Percentiles rank a stretch among this genome's conserved stretches.
Conservation (phyloP, 2,113 vertebrate genomes). For the Coptodon rendalli region DNA sequence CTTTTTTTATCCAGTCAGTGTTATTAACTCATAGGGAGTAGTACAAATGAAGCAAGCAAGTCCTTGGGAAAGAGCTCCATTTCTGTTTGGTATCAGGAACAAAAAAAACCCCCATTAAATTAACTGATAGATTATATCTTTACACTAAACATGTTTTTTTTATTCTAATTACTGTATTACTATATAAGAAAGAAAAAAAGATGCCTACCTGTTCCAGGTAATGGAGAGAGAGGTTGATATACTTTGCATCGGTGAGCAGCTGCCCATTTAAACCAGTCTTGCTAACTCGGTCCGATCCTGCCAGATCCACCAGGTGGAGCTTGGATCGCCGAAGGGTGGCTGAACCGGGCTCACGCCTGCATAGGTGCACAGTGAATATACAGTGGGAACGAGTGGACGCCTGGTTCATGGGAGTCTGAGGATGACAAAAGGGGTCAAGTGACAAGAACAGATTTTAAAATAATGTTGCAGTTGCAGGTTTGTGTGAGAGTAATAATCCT, state of each 20-base stretch:
- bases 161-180: neutral
- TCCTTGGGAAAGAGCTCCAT: neutral
- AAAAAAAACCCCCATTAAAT: neutral
- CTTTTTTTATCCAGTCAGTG: neutral
- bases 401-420: slow-evolving; percentile 94
- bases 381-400: slow-evolving; percentile 96
- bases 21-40: neutral
- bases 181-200: neutral
- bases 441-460: neutral
- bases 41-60: neutral
- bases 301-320: slow-evolving; percentile 92
- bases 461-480: neutral
- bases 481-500: neutral
- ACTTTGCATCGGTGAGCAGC: slow-evolving; percentile 92
- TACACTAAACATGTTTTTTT: neutral
- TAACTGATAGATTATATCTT: neutral
- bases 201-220: slow-evolving; percentile 88
- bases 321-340: slow-evolving; percentile 82
- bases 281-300: slow-evolving; percentile 89
- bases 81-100: neutral
- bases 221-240: slow-evolving; percentile 93
- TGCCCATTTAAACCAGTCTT: slow-evolving; percentile 88
- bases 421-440: neutral
- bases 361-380: slow-evolving; percentile 92
- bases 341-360: slow-evolving; percentile 86